These are phyloP conservation scores for Mamestra configurata DNA, from an alignment of 1,140 invertebrate species.

Conservation along the genomic window DNA sequence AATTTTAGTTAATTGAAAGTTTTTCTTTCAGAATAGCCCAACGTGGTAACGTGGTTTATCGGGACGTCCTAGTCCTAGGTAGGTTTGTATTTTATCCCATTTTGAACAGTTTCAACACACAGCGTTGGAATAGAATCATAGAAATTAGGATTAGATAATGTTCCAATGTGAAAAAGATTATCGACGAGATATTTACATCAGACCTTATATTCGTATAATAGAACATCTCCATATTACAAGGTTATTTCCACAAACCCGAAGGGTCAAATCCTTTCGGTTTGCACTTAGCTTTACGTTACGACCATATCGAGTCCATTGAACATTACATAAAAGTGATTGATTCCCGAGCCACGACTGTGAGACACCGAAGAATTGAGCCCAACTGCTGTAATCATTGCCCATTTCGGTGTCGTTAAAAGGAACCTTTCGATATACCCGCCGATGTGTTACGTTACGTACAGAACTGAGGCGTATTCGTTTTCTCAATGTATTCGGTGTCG, in stretches of 20 bases:
- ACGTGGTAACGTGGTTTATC: too few species aligned
- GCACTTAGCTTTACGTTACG: conserved; percentile 21
- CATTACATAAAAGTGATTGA: conserved; percentile 47
- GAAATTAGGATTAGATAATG: too few species aligned
- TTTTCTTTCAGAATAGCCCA: not conserved
- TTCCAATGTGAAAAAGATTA: too few species aligned
- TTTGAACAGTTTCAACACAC: too few species aligned
- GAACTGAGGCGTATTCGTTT: conserved; percentile 8
- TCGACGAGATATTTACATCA: conserved; percentile 1
- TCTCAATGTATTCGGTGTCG: conserved; percentile 7
- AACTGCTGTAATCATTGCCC: conserved; percentile 42
- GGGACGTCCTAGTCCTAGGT: too few species aligned
- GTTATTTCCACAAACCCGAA: not conserved
- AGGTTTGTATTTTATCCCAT: too few species aligned
- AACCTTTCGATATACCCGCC: conserved; percentile 28
- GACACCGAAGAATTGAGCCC: conserved; percentile 36
- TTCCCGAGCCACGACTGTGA: conserved; percentile 18
- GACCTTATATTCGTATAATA: not conserved
- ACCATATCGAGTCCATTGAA: conserved; percentile 29
- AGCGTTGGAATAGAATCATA: too few species aligned
- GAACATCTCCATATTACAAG: not conserved
- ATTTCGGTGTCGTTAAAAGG: conserved; percentile 41
- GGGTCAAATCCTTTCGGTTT: not conserved
- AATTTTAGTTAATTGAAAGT: not conserved
- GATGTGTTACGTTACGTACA: not conserved